phyloP scores from a whole-genome alignment of 2,113 vertebrate genomes.

The Pedetes capensis region DNA sequence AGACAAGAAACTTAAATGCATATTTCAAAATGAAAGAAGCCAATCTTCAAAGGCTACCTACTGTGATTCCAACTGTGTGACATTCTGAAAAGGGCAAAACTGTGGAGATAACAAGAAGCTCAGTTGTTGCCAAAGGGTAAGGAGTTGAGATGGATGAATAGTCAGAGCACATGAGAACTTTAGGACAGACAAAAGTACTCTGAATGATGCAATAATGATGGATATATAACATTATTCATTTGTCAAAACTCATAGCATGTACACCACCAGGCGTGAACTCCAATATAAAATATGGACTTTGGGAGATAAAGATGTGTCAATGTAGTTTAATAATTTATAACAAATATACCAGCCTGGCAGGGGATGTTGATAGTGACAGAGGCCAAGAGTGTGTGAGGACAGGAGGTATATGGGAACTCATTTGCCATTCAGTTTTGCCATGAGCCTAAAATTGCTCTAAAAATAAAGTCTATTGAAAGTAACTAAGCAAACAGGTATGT shows the following conservation, averaged over 20 bases:
- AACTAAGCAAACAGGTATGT: neutral
- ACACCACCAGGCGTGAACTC: neutral
- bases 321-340: neutral
- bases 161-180: neutral
- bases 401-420: neutral
- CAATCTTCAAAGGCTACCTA: neutral
- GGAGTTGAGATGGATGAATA: neutral
- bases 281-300: neutral
- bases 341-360: neutral
- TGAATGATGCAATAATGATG: neutral
- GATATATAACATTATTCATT: neutral
- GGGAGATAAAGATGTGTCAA: neutral
- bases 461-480: neutral
- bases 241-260: neutral
- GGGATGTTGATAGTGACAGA: neutral
- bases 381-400: rapidly evolving
- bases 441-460: neutral
- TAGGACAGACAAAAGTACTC: neutral
- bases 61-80: neutral
- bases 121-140: neutral
- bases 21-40: neutral
- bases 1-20: neutral
- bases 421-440: neutral
- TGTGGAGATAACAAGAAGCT: neutral
- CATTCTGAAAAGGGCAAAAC: neutral